Evolutionary conservation across 2,888 invertebrate species (phyloP).

Genomic region (Phalera bucephala): DNA sequence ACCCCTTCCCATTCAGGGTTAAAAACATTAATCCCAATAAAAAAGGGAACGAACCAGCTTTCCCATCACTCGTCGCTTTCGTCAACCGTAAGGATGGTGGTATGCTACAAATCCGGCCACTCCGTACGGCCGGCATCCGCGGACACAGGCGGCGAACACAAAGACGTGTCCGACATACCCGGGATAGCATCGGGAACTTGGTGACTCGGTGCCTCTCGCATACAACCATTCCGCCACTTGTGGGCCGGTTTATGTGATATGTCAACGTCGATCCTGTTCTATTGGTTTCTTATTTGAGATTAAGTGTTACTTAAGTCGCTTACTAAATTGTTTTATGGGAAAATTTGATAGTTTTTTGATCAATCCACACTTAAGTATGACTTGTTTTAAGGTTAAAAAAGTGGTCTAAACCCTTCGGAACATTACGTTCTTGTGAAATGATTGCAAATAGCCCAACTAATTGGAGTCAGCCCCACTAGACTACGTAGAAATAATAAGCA

Average conservation of each 20-base stretch:
- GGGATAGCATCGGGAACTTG: constrained; percentile 63
- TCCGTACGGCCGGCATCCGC: constrained; percentile 20
- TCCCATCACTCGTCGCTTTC: constrained; percentile 33
- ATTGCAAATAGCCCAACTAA: no score
- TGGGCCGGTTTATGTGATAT: constrained; percentile 60
- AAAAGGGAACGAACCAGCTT: constrained; percentile 5
- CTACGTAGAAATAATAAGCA: no score
- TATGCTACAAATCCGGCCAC: constrained; percentile 43
- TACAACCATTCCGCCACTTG: constrained; percentile 74
- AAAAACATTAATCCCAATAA: neutral
- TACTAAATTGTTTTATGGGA: no score
- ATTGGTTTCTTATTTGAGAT: no score
- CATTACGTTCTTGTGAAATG: no score
- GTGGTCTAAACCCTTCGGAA: no score
- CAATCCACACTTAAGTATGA: no score
- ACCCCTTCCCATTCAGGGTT: no score
- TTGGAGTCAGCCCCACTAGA: no score
- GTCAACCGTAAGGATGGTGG: constrained; percentile 42
- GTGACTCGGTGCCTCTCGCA: constrained; percentile 53
- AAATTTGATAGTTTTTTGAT: no score
- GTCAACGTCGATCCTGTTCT: constrained; percentile 6
- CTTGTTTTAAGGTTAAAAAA: no score
- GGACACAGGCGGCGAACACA: constrained; percentile 56
- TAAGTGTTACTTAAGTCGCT: no score
- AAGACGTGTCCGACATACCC: constrained; percentile 68